Evolutionary conservation across 2,797 vertebrate species (phyloP).

Genomic region (Phrynocephalus vlangalii): DNA sequence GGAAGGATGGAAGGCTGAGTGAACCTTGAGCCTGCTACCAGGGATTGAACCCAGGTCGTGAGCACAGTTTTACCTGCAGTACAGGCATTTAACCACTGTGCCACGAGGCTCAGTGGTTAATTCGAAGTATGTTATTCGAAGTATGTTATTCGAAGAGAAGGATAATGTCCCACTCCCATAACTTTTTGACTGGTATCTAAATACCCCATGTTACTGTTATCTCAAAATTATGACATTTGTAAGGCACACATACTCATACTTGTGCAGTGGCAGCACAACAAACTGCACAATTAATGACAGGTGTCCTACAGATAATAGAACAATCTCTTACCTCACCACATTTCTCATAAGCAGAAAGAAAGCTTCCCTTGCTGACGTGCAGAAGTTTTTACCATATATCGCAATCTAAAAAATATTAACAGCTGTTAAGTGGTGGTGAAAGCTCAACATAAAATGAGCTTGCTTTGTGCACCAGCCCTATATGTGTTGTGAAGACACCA

Average conservation of each 20-base stretch:
- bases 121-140: too few relatives aligned
- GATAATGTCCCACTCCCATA: not conserved
- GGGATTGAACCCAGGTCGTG: too few relatives aligned
- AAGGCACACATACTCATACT: not conserved
- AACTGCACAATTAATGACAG: not conserved
- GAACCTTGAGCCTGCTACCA: too few relatives aligned
- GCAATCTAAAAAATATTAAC: conserved; percentile 86
- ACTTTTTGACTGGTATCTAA: not conserved
- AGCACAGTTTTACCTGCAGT: too few relatives aligned
- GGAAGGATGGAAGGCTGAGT: too few relatives aligned
- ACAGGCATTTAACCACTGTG: too few relatives aligned
- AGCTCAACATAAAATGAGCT: not conserved
- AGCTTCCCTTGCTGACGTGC: conserved; percentile 90
- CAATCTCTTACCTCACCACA: conserved; percentile 86
- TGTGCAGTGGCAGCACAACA: not conserved
- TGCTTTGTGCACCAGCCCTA: not conserved
- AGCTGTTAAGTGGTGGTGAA: conserved; percentile 14
- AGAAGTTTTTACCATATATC: conserved; percentile 96
- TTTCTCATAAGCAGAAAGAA: conserved; percentile 97
- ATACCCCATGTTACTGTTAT: not conserved
- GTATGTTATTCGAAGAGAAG: not conserved
- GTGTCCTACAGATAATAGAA: not conserved
- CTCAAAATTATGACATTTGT: not conserved
- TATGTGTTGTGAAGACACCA: not conserved
- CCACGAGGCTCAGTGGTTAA: too few relatives aligned